Percentiles rank a stretch among this genome's conserved stretches.
phyloP scores from a whole-genome alignment of 2,888 invertebrate species.

The Hoplodrina ambigua region DNA sequence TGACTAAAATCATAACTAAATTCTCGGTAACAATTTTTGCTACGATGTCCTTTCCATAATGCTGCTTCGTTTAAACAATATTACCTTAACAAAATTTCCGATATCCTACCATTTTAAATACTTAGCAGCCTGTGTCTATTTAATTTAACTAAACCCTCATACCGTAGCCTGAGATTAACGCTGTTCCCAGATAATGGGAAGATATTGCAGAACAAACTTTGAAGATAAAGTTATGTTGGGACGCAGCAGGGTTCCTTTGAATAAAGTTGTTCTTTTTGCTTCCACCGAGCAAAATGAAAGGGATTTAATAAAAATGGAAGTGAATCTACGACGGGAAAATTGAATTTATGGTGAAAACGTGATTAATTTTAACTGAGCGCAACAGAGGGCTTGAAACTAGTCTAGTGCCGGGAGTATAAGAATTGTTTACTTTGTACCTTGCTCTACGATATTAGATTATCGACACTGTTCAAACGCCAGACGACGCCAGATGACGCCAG shows the following conservation, averaged over 20 bases:
- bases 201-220: conserved; percentile 59
- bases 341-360: conserved; percentile 39
- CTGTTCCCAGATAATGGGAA: conserved; percentile 47
- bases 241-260: conserved; percentile 41
- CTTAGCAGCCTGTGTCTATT: conserved; percentile 18
- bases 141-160: conserved; percentile 47
- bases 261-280: conserved; percentile 51
- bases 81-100: background rate
- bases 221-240: conserved; percentile 48
- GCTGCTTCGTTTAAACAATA: too few species aligned
- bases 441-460: conserved; percentile 31
- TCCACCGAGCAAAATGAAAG: conserved; percentile 23
- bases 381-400: background rate
- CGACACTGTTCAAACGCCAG: conserved; percentile 6
- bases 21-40: too few species aligned
- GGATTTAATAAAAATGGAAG: conserved; percentile 37
- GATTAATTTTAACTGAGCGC: conserved; percentile 31
- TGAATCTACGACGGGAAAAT: conserved; percentile 14
- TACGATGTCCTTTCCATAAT: too few species aligned
- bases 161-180: conserved; percentile 43
- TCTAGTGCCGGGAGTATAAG: background rate
- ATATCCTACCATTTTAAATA: conserved; percentile 5
- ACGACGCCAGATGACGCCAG: background rate
- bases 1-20: too few species aligned
- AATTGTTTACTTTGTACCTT: conserved; percentile 27